phyloP scores from a whole-genome alignment of 2,797 vertebrate species.

The Chaenodraco wilsoni region DNA sequence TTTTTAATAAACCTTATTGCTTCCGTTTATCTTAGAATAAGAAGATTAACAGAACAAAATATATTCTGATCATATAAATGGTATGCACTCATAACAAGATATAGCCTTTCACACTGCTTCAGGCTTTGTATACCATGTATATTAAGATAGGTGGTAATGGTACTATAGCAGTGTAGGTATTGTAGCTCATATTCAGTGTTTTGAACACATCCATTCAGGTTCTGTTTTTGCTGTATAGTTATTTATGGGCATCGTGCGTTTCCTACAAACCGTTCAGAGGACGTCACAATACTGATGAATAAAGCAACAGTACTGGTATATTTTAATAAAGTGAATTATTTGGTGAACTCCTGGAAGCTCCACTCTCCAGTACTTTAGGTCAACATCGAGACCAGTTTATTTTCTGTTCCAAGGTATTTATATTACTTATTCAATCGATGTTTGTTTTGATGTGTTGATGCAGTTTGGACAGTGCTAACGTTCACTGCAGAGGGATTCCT shows the following conservation, averaged over 20 bases:
- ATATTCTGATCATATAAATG: background rate
- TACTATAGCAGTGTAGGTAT: background rate
- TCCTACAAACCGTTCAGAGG: background rate
- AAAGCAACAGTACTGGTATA: background rate
- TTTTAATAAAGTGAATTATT: background rate
- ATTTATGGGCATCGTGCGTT: background rate
- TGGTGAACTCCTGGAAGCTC: no score
- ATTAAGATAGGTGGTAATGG: slow-evolving; percentile 5
- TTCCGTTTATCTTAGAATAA: background rate
- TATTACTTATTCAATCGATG: no score
- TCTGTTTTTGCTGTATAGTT: slow-evolving; percentile 3
- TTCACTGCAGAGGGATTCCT: no score
- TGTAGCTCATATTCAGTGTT: background rate
- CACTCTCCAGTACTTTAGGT: no score
- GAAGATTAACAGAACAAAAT: no score
- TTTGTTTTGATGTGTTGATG: no score
- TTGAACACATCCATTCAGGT: background rate
- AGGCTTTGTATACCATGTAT: slow-evolving; percentile 7
- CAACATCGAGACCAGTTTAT: no score
- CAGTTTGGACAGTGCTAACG: no score
- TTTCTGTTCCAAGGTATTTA: no score
- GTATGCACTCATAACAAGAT: slow-evolving; percentile 4
- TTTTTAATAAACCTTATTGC: background rate
- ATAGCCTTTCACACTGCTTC: background rate
- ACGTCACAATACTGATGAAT: background rate